These are phyloP conservation scores for Drosophila tani DNA, from an alignment of 1,140 invertebrate species.

Conservation along the genomic window DNA sequence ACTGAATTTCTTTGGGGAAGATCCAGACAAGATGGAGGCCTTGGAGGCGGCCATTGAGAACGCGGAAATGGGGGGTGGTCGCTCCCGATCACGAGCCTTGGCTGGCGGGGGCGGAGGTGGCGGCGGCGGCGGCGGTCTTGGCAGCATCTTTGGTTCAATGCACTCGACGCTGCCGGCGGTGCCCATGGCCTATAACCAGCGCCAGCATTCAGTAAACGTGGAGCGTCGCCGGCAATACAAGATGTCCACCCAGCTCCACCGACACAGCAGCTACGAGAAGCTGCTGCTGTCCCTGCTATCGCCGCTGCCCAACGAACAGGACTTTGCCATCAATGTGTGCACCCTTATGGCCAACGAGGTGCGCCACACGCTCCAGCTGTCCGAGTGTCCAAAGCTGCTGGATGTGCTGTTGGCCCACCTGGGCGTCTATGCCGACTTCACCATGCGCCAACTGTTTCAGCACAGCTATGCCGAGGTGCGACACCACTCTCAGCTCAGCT, in stretches of 20 bases:
- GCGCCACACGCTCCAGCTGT: constrained; percentile 93
- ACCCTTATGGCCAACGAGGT: constrained; percentile 97
- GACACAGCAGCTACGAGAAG: constrained; percentile 93
- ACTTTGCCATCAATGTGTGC: constrained; percentile 99
- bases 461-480: constrained; percentile 89
- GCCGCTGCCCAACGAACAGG: constrained; percentile 98
- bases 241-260: constrained; percentile 87
- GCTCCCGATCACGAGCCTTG: constrained; percentile 85
- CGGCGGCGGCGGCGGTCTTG: constrained; percentile 22
- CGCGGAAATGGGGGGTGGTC: constrained; percentile 56
- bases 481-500: constrained; percentile 90
- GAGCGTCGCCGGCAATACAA: constrained; percentile 78
- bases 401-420: constrained; percentile 96
- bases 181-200: constrained; percentile 92
- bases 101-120: constrained; percentile 17
- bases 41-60: constrained; percentile 89
- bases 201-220: constrained; percentile 93
- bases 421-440: constrained; percentile 94
- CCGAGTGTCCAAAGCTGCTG: constrained; percentile 93
- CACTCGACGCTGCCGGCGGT: constrained; percentile 90
- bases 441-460: constrained; percentile 90
- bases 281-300: constrained; percentile 95
- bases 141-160: constrained; percentile 86
- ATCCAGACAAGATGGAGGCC: constrained; percentile 91
- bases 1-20: constrained; percentile 88